Evolutionary conservation across 2,113 vertebrate genomes (phyloP).

Genomic region (Anarhynchus alexandrinus): DNA sequence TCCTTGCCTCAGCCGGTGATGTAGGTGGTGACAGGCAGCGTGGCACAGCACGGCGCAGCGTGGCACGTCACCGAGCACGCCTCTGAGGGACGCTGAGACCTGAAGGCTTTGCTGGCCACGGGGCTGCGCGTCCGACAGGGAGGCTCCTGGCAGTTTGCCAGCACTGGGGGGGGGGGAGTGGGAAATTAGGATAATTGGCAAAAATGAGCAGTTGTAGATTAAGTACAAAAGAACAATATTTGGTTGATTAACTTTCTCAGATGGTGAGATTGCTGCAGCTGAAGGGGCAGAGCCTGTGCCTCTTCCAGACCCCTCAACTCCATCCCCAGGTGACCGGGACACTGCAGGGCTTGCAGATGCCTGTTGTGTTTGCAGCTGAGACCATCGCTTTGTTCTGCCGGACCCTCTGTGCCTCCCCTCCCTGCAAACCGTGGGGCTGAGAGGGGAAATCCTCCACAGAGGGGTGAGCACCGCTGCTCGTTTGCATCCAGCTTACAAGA

Average conservation of each 20-base stretch:
- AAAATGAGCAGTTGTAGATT: background rate
- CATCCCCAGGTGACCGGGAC: background rate
- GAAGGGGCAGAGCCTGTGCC: background rate
- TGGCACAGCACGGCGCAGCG: background rate
- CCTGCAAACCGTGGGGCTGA: background rate
- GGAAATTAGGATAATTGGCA: background rate
- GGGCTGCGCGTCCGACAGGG: background rate
- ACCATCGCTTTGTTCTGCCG: fast-evolving
- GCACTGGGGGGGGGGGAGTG: fast-evolving
- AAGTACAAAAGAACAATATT: background rate
- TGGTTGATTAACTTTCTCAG: background rate
- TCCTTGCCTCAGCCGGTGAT: background rate
- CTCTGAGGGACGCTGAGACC: background rate
- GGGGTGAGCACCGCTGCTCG: fast-evolving
- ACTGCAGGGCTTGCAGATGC: fast-evolving
- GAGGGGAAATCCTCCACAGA: fast-evolving
- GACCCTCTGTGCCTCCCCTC: background rate
- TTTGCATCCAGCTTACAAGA: background rate
- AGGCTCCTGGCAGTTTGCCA: background rate
- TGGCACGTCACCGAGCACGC: fast-evolving
- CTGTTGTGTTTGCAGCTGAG: background rate
- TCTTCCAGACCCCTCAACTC: background rate
- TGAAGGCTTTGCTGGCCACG: background rate
- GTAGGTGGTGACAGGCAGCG: background rate
- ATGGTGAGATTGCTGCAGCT: background rate